Conservation (phyloP, 2,888 invertebrate species). For the Cataglyphis livida region DNA sequence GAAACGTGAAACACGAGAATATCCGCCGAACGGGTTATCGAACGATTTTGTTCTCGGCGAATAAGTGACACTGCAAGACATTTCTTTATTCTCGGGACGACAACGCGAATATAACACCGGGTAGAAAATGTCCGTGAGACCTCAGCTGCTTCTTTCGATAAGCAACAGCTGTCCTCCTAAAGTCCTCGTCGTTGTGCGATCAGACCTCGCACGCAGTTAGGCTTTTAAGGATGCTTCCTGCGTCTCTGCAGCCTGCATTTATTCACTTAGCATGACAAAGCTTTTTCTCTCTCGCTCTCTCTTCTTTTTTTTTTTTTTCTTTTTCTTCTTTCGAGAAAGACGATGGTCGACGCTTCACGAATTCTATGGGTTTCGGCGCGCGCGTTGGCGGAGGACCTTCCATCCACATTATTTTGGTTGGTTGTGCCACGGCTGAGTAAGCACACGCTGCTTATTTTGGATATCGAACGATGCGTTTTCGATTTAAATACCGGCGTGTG, state of each 20-base stretch:
- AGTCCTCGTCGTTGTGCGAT: constrained; percentile 41
- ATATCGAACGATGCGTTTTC: constrained; percentile 1
- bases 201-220: constrained; percentile 40
- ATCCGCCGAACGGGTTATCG: background rate
- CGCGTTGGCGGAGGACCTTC: constrained; percentile 46
- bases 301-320: background rate
- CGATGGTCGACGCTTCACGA: constrained; percentile 39
- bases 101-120: background rate
- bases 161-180: constrained; percentile 66
- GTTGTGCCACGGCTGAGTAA: constrained; percentile 23
- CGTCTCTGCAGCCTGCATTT: constrained; percentile 65
- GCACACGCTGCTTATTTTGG: constrained; percentile 44
- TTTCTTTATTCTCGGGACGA: constrained; percentile 48
- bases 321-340: background rate
- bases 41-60: constrained; percentile 35
- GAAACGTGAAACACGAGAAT: constrained; percentile 19
- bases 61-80: constrained; percentile 37
- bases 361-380: constrained; percentile 30
- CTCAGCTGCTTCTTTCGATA: constrained; percentile 69
- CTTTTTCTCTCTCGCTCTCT: constrained; percentile 61
- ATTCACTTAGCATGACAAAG: constrained; percentile 79
- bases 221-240: constrained; percentile 59
- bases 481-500: constrained; percentile 23
- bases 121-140: constrained; percentile 48
- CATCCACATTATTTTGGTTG: constrained; percentile 35